phyloP scores from a whole-genome alignment of 2,888 invertebrate genomes.

The Tiliacea citrago region DNA sequence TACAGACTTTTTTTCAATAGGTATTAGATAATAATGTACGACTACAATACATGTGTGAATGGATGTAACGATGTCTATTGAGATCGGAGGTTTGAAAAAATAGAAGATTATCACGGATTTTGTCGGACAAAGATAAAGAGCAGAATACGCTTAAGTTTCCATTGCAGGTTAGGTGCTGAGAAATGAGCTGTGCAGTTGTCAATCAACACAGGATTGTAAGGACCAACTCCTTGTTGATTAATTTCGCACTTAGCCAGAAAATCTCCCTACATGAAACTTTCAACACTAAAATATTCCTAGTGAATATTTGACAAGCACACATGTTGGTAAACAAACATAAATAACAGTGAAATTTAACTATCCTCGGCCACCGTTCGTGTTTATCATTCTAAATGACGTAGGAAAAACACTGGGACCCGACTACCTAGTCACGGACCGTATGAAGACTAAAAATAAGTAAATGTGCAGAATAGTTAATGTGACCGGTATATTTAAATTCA shows the following conservation, averaged over 20 bases:
- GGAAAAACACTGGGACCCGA: conserved; percentile 73
- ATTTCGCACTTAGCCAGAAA: background rate
- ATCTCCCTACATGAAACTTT: conserved; percentile 11
- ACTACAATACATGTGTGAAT: too few relatives aligned
- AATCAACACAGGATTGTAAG: background rate
- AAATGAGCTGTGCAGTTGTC: background rate
- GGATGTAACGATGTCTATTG: too few relatives aligned
- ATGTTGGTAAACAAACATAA: conserved; percentile 63
- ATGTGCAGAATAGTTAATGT: conserved; percentile 82
- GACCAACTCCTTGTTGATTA: background rate
- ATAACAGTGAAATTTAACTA: conserved; percentile 71
- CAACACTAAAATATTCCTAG: conserved; percentile 35
- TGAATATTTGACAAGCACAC: conserved; percentile 46
- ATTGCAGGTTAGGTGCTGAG: background rate
- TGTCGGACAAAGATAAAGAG: background rate
- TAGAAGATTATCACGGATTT: too few relatives aligned
- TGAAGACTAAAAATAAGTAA: conserved; percentile 78
- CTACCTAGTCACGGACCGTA: conserved; percentile 72
- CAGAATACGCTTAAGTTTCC: background rate
- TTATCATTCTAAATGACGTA: conserved; percentile 71
- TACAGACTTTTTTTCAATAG: background rate
- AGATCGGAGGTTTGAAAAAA: too few relatives aligned
- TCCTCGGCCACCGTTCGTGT: conserved; percentile 67
- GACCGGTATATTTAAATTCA: conserved; percentile 79
- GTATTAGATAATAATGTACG: too few relatives aligned